Conservation (phyloP, 2,888 invertebrate genomes). For the Drosophila kambysellisi region DNA sequence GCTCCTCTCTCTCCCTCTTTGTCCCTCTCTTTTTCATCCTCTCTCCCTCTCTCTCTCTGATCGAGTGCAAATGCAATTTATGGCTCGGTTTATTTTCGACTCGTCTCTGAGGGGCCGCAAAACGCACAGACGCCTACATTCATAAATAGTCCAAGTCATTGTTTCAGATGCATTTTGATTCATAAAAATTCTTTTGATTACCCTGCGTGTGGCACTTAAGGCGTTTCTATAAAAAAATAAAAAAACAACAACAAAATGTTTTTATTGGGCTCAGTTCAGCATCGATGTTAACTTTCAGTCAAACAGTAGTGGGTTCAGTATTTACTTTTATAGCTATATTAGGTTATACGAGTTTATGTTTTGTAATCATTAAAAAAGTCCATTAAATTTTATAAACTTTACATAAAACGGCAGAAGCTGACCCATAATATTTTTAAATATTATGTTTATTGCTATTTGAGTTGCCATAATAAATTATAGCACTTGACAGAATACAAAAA, state of each 20-base stretch:
- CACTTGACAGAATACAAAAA: not conserved
- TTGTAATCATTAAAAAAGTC: slow-evolving; percentile 27
- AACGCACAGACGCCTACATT: slow-evolving; percentile 15
- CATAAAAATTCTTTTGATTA: slow-evolving; percentile 33
- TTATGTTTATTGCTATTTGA: not conserved
- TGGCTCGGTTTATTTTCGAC: slow-evolving; percentile 69
- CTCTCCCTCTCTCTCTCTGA: not conserved
- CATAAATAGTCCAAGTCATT: slow-evolving; percentile 39
- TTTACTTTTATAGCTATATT: slow-evolving; percentile 50
- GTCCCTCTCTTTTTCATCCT: not conserved
- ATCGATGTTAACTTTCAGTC: slow-evolving; percentile 6
- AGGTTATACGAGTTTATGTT: slow-evolving; percentile 36
- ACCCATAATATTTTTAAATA: not conserved
- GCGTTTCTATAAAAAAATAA: slow-evolving; percentile 7
- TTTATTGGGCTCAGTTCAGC: slow-evolving; percentile 23
- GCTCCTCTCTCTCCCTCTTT: not conserved
- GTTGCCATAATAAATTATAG: not conserved
- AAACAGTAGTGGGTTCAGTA: slow-evolving; percentile 39
- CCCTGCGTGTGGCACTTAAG: slow-evolving; percentile 24
- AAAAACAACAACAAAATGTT: not conserved
- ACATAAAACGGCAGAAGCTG: slow-evolving; percentile 17
- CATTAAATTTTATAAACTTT: slow-evolving; percentile 6
- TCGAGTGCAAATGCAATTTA: slow-evolving; percentile 57
- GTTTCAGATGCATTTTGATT: slow-evolving; percentile 46
- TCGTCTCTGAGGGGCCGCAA: slow-evolving; percentile 25